These are phyloP conservation scores for Carpatolechia fugitivella DNA, from an alignment of 2,888 invertebrate species.

Conservation along the genomic window DNA sequence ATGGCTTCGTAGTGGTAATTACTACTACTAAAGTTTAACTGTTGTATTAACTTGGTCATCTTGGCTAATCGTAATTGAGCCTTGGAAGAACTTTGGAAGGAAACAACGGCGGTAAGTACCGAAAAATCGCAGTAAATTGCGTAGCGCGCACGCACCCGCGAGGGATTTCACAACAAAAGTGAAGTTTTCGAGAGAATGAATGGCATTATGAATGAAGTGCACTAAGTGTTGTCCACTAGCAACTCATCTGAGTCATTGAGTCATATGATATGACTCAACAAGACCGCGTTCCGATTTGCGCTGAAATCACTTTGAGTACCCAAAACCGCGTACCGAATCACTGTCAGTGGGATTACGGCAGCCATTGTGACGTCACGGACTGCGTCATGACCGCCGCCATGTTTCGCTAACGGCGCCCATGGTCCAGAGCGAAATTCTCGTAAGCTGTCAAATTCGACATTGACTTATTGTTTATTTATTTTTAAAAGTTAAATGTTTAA, in stretches of 20 bases:
- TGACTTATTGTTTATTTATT: no score
- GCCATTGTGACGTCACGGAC: no score
- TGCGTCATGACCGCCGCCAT: no score
- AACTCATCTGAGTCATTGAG: not conserved
- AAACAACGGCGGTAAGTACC: slow-evolving; percentile 63
- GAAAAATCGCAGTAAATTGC: slow-evolving; percentile 48
- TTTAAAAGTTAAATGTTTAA: no score
- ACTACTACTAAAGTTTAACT: slow-evolving; percentile 78
- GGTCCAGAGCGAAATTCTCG: no score
- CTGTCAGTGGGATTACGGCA: no score
- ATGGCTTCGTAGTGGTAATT: slow-evolving; percentile 55
- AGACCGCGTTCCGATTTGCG: not conserved
- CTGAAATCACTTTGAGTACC: no score
- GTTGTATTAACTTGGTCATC: slow-evolving; percentile 77
- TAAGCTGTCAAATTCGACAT: no score
- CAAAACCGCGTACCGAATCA: no score
- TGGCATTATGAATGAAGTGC: slow-evolving; percentile 36
- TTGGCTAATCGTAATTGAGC: slow-evolving; percentile 72
- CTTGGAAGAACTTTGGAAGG: slow-evolving; percentile 55
- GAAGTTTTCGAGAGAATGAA: slow-evolving; percentile 32
- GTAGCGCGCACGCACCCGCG: slow-evolving; percentile 44
- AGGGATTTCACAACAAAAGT: slow-evolving; percentile 40
- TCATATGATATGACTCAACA: not conserved
- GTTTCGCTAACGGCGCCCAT: no score
- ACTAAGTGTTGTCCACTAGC: not conserved